Evolutionary conservation across 2,797 vertebrate genomes (phyloP).

Genomic region (Sebastes steindachneri): DNA sequence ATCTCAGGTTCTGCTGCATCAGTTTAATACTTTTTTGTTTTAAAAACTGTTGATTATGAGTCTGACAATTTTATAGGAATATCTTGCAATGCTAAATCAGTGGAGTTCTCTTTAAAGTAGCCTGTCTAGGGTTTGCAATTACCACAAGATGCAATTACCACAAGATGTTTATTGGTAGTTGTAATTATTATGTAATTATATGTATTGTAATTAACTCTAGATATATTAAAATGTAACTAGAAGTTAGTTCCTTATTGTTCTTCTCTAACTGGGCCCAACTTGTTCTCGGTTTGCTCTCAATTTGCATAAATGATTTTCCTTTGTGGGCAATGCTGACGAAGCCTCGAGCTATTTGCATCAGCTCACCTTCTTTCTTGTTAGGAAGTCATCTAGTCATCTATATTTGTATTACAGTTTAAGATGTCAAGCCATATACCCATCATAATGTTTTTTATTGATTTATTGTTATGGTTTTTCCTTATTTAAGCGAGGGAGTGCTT

Average conservation of each 20-base stretch:
- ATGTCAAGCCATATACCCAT: background rate
- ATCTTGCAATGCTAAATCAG: background rate
- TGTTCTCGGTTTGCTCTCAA: background rate
- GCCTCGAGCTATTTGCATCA: background rate
- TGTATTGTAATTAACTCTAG: background rate
- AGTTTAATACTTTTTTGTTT: background rate
- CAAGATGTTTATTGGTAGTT: background rate
- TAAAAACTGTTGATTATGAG: background rate
- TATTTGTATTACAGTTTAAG: background rate
- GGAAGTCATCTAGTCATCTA: background rate
- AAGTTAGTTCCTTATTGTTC: background rate
- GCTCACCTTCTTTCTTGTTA: background rate
- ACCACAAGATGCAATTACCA: background rate
- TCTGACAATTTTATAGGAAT: background rate
- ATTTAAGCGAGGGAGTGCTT: background rate
- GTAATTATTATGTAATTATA: no score
- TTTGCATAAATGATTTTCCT: constrained; percentile 6
- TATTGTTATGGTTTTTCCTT: background rate
- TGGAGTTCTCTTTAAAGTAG: background rate
- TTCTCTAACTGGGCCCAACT: background rate
- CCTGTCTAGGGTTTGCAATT: background rate
- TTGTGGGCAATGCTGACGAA: background rate
- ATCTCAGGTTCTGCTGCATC: background rate
- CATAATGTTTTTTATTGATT: background rate
- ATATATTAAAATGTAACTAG: background rate